Evolutionary conservation across 2,797 vertebrate species (phyloP).

Genomic region (Rhinogobio ventralis): DNA sequence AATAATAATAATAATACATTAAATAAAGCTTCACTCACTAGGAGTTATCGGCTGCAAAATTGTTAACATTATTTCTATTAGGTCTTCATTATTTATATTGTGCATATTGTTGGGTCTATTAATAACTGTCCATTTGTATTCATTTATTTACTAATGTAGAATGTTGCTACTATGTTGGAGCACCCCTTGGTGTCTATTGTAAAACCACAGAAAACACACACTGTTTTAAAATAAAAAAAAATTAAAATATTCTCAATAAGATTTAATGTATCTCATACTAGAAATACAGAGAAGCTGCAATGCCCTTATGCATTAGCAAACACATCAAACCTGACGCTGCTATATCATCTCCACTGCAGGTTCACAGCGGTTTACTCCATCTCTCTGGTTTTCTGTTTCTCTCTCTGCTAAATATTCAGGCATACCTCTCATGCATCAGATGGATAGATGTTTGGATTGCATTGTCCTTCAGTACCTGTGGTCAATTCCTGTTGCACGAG

Average conservation of each 20-base stretch:
- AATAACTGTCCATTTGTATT: not conserved
- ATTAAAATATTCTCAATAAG: not conserved
- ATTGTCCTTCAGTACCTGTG: constrained; percentile 20
- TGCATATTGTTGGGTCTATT: not conserved
- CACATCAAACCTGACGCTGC: not conserved
- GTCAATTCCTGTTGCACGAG: constrained; percentile 10
- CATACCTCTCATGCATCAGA: not conserved
- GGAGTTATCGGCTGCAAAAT: not conserved
- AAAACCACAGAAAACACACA: not conserved
- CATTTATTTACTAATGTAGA: not conserved
- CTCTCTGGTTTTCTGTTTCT: constrained; percentile 14
- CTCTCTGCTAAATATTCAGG: not conserved
- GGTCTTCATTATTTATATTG: not conserved
- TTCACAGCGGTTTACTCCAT: constrained; percentile 11
- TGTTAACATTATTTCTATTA: not conserved
- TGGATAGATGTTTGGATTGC: constrained; percentile 8
- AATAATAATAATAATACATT: not conserved
- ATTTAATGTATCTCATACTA: not conserved
- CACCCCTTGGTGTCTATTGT: not conserved
- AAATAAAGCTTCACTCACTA: not conserved
- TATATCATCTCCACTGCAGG: constrained; percentile 6
- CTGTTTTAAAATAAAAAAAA: not conserved
- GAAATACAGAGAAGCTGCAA: not conserved
- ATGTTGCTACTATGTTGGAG: not conserved
- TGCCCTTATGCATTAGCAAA: not conserved